phyloP scores from a whole-genome alignment of 2,113 vertebrate genomes.

The Microcebus lehilahytsara region DNA sequence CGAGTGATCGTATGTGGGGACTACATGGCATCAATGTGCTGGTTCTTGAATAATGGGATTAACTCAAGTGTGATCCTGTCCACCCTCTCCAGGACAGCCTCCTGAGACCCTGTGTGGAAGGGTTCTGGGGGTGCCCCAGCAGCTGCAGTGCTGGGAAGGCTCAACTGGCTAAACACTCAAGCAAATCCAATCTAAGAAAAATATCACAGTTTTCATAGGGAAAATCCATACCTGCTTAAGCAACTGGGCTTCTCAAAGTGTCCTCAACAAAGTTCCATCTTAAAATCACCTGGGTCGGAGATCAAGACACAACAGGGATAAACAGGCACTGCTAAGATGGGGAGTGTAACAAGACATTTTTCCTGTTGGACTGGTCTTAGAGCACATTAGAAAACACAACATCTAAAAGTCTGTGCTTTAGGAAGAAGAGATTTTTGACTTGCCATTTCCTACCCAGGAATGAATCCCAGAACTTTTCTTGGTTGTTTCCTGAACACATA shows the following conservation, averaged over 20 bases:
- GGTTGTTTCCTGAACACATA: neutral
- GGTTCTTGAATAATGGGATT: neutral
- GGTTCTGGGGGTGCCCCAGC: neutral
- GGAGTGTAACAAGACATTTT: neutral
- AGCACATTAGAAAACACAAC: neutral
- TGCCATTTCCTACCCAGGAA: neutral
- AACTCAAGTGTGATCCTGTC: neutral
- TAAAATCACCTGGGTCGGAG: neutral
- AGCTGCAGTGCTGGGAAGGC: neutral
- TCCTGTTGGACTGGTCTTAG: neutral
- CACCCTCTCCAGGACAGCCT: neutral
- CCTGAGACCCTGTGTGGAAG: neutral
- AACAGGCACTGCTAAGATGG: neutral
- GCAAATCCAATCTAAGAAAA: slow-evolving; percentile 10
- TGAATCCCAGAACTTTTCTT: neutral
- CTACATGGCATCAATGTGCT: neutral
- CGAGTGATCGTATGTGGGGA: neutral
- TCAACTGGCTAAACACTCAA: neutral
- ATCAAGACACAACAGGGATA: neutral
- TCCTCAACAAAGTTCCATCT: neutral
- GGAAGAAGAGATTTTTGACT: neutral
- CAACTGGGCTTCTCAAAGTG: neutral
- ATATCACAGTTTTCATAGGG: neutral
- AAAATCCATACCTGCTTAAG: neutral
- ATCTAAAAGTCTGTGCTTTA: neutral